Evolutionary conservation across 1,140 invertebrate species (phyloP), one percentile per base, ranked within the genome.

Genomic region (Drosophila busckii): DNA sequence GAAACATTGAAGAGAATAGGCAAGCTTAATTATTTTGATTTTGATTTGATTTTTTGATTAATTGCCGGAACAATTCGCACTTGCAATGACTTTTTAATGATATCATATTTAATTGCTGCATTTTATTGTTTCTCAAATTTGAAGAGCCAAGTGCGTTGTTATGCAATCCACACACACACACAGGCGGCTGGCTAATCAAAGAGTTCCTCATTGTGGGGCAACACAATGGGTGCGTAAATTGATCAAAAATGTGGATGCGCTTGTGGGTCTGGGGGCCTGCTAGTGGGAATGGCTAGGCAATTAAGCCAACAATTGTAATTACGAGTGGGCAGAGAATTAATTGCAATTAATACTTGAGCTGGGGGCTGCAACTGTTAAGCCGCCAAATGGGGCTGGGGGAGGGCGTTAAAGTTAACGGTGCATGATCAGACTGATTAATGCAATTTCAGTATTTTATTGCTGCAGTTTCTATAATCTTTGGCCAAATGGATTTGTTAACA

Each of bases 401-500:
- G 40, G 40, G 23, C 25, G 38, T 37, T 20, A 48, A 63, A 37
- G 45, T 25, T 73, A 80, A 61, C 73, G 64, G 60, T 78, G 73
- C 70, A 66, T 75, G 31, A 13, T 17, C 19, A 16, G 19, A 80
- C 73, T 78, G 68, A 78, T 80, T 78, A 78, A 78, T 78, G 68
- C 68, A 78, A n/a, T n/a, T n/a, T n/a, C n/a, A n/a, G n/a, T 73
- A 60, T 46, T 4, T 10, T 12, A 9, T 44, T 4, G 19, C 19
- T 15, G 41, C n/a, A 13, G 16, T 44, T 48, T 34, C 23, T 20
- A 15, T 17, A 45, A 31, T 48, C 17, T 35, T n/a, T 48, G 34
- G 25, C 54, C 32, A 61, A 75, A 68, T n/a, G n/a, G 53, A 54
- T 80, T 78, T 78, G 68, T 78, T 80, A 80, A 80, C 73, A 80